Evolutionary conservation across 2,888 invertebrate species (phyloP), one percentile per base, ranked within the genome.

Genomic region (Drosophila anomelani): DNA sequence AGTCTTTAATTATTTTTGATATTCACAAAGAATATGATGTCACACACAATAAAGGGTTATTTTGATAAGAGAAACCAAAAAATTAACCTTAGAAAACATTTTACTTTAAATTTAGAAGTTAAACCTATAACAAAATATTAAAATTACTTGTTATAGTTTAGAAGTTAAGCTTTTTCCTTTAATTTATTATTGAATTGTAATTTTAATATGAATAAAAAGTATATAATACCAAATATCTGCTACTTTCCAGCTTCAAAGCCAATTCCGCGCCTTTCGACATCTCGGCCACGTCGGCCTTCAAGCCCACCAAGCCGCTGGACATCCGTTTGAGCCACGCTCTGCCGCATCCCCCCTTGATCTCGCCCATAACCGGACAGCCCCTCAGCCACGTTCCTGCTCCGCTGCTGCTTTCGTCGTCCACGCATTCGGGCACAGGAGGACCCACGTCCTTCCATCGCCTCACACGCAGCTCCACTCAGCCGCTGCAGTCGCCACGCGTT

Each of bases 241-340:
- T 15, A 4, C 13, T 46, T 46, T 15, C 20, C 77, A 91, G 91
- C 89, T 90, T 91, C 56, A 90, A 91, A 89, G 90, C 90, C 60
- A 88, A 89, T 72, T 85, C 89, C 34, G 79, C 88, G 70, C 79
- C 88, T 66, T 82, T 88, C 57, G 90, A 90, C 78, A 89, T 83
- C 76, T 89, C 90, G 77, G 79, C 85, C 58, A 75, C 89, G 69
- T 90, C 91, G 68, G 88, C 90, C 38, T 92, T 92, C 54, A 92
- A 91, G 85, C 90, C 92, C 73, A 88, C 91, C 76, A 90, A 90
- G 63, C 91, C 91, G 51, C 77, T 92, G 73, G 91, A 92, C 68
- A 81, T 91, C 55, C 77, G 81, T 54, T 64, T 60, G 12, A 54
- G 10, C 23, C 62, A 63, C 34, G 58, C 55, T 15, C 76, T 63